Conservation (phyloP, 2,113 vertebrate genomes). For the Bos javanicus region DNA sequence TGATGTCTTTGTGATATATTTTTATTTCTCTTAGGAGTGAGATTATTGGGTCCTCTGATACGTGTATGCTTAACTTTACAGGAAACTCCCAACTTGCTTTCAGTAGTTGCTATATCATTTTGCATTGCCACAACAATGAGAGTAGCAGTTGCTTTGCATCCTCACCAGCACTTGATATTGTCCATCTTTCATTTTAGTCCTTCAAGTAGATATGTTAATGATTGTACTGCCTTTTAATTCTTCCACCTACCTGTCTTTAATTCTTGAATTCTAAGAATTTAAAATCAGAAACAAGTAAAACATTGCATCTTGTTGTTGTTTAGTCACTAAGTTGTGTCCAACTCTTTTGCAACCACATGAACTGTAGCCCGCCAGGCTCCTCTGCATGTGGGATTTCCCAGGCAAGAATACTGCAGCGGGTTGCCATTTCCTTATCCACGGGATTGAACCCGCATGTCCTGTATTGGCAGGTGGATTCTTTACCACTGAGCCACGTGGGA, state of each 20-base stretch:
- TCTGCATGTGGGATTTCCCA: background rate
- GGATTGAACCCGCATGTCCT: background rate
- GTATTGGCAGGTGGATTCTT: background rate
- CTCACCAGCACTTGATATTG: background rate
- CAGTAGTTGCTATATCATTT: background rate
- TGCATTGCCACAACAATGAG: background rate
- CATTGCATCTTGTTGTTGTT: background rate
- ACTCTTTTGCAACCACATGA: background rate
- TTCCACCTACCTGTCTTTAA: background rate
- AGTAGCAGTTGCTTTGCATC: background rate
- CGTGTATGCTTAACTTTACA: background rate
- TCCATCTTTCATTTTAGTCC: slow-evolving; percentile 22
- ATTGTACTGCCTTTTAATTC: background rate
- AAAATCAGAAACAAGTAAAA: background rate
- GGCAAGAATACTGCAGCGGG: background rate
- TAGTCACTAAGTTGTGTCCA: background rate
- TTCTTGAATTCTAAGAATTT: slow-evolving; percentile 5
- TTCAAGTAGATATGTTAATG: background rate
- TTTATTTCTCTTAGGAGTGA: background rate
- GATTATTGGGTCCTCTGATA: background rate
- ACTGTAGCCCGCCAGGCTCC: background rate
- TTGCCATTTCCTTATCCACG: background rate
- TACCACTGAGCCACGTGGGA: background rate
- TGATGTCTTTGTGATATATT: background rate
- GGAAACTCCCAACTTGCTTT: background rate